Evolutionary conservation across 2,797 vertebrate species (phyloP).

Genomic region (Lithobates sylvaticus): DNA sequence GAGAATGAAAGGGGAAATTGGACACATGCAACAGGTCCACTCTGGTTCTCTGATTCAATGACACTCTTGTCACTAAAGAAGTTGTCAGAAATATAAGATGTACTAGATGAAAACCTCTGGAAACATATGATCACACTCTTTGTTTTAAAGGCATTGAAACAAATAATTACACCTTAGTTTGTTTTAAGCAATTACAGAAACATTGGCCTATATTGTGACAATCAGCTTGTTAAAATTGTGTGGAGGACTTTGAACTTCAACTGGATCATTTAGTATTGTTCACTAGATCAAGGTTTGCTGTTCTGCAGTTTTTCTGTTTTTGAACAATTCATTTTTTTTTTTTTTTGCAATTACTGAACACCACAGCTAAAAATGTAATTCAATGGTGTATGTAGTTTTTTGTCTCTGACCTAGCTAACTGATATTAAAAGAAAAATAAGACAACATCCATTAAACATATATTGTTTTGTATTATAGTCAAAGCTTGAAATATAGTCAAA

Average conservation of each 20-base stretch:
- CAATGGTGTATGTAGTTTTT: no score
- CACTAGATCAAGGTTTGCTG: background rate
- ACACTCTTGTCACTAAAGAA: constrained; percentile 58
- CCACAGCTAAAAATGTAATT: no score
- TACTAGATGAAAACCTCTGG: constrained; percentile 10
- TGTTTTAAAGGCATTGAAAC: background rate
- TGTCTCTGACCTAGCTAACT: no score
- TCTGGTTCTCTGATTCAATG: constrained; percentile 65
- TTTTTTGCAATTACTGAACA: no score
- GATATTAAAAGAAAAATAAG: no score
- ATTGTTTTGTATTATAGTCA: no score
- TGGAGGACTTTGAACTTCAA: background rate
- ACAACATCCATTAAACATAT: no score
- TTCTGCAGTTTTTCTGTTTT: background rate
- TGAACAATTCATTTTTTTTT: background rate
- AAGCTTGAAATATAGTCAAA: no score
- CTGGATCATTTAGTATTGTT: background rate
- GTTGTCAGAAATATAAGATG: constrained; percentile 28
- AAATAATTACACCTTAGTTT: no score
- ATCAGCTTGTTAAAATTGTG: constrained; percentile 11
- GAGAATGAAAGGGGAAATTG: constrained; percentile 64
- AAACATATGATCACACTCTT: constrained; percentile 19
- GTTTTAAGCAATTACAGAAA: background rate
- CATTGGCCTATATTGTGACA: background rate
- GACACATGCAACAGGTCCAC: constrained; percentile 64